Conservation (phyloP, 2,888 invertebrate species). For the Lasius platythorax region DNA sequence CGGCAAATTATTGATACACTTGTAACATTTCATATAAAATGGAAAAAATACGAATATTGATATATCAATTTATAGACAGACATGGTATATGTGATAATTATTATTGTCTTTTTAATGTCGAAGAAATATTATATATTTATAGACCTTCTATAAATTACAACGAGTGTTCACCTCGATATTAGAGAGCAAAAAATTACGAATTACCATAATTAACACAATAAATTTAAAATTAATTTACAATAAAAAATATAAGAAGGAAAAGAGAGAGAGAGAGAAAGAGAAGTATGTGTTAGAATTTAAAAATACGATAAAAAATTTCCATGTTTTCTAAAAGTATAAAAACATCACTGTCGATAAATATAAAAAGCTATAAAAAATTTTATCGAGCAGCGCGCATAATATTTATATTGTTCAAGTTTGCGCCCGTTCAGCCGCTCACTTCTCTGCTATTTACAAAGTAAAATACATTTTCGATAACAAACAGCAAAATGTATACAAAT, state of each 20-base stretch:
- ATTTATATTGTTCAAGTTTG: constrained; percentile 30
- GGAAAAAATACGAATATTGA: not conserved
- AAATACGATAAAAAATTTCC: not conserved
- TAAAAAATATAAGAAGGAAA: not conserved
- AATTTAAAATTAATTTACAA: not conserved
- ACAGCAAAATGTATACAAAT: not conserved
- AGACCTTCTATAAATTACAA: not conserved
- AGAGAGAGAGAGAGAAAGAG: not conserved
- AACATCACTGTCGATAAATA: not conserved
- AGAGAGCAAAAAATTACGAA: not conserved
- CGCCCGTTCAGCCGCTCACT: not conserved
- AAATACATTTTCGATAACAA: not conserved
- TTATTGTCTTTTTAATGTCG: not conserved
- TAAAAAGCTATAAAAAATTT: constrained; percentile 7
- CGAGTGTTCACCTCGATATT: not conserved
- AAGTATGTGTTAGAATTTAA: not conserved
- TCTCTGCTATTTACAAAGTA: not conserved
- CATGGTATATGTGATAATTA: not conserved
- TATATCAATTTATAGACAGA: not conserved
- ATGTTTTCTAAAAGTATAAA: not conserved
- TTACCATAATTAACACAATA: not conserved
- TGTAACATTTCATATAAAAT: not conserved
- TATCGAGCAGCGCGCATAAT: not conserved
- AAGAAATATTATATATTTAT: not conserved
- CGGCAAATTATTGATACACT: not conserved